A percentile compares a stretch with the other conserved stretches of the same genome.
Evolutionary conservation across 2,797 vertebrate species (phyloP).

Genomic region (Coreius guichenoti): DNA sequence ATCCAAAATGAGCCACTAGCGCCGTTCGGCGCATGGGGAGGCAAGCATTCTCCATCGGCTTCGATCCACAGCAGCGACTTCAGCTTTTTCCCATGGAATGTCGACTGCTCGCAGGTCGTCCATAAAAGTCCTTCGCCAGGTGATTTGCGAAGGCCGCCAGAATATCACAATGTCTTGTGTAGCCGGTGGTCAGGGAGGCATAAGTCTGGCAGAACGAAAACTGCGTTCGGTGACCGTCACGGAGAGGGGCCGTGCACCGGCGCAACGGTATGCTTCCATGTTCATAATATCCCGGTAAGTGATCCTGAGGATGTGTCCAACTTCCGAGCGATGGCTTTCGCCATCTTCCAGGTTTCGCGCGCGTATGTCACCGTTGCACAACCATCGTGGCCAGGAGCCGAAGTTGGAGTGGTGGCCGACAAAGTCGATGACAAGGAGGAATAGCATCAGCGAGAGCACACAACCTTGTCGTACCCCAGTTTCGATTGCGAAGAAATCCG

Average conservation of each 20-base stretch:
- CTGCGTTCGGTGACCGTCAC: too few species aligned
- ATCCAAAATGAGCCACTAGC: too few species aligned
- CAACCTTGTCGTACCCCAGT: not conserved
- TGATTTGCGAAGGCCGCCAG: not conserved
- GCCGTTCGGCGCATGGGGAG: not conserved
- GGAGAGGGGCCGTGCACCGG: not conserved
- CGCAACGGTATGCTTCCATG: not conserved
- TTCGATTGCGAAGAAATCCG: not conserved
- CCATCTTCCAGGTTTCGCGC: too few species aligned
- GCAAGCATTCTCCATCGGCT: not conserved
- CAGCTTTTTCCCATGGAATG: not conserved
- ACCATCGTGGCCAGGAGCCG: not conserved
- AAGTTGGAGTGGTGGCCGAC: not conserved
- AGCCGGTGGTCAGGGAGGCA: not conserved
- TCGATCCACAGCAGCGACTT: not conserved
- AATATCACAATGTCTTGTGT: not conserved
- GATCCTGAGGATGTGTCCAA: not conserved
- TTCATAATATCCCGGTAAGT: not conserved
- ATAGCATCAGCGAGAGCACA: not conserved
- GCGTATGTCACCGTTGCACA: too few species aligned
- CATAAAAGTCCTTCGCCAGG: not conserved
- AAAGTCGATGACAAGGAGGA: not conserved
- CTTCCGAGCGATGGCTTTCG: too few species aligned
- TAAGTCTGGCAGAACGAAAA: not conserved
- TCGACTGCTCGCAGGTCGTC: not conserved